Evolutionary conservation across 2,113 vertebrate genomes (phyloP), one percentile per base, ranked within the genome.

Genomic region (Crocuta crocuta): DNA sequence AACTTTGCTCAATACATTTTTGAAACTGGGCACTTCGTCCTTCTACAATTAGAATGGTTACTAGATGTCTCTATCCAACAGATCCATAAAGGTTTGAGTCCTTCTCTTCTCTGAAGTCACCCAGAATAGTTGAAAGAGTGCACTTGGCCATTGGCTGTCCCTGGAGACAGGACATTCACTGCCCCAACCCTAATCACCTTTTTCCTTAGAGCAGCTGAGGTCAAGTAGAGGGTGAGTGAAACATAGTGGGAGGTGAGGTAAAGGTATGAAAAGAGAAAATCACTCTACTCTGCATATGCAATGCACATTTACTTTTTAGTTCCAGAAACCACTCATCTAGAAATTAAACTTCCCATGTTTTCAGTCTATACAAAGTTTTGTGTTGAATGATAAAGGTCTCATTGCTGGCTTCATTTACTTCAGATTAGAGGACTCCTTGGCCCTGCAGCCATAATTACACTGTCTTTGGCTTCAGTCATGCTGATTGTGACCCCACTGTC

Each of bases 341-440:
- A 58, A 76, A 84, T 85, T 45, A 91, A 68, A 53, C 7, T 74
- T 63, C 3, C 17, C 35, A 55, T 43, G 24, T 4, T 79, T 58
- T n/a, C 89, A 7, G 5, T 74, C 48, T 91, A 43, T 55, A 45
- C 10, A 90, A 33, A 39, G 2, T 13, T 89, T 79, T 90, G 21
- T 58, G 35, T 10, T 82, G 1, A 39, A 82, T 26, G 33, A 13
- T 7, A 66, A 86, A 1, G 16, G 74, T 28, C 21, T 74, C 12
- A 79, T 21, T 55, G 53, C 26, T 83, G 39, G 81, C 16, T 13
- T 8, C 50, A 66, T 71, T 93, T 82, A 71, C 89, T 86, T 95
- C 12, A 53, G 10, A 43, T 94, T 65, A 91, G 10, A 78, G 15
- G 9, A 89, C 45, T 86, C 12, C 33, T 71, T 93, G 79, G 26